These are phyloP conservation scores for Neodiprion pinetum DNA, from an alignment of 1,140 invertebrate species.

Conservation along the genomic window DNA sequence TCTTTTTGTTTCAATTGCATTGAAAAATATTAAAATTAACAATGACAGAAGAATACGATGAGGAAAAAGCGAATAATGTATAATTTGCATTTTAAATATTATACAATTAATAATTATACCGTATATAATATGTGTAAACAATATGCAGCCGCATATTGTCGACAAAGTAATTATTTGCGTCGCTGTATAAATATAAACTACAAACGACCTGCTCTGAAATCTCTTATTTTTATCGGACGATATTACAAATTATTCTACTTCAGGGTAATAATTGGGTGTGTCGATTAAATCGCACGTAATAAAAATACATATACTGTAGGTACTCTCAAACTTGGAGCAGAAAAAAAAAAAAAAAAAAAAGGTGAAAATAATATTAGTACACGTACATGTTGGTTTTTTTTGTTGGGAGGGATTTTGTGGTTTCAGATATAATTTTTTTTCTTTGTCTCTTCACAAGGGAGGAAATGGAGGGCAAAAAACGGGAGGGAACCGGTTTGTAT, in stretches of 20 bases:
- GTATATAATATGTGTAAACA: too few relatives aligned
- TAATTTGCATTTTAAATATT: not conserved
- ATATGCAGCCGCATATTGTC: slow-evolving; percentile 13
- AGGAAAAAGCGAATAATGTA: slow-evolving; percentile 38
- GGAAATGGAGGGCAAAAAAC: not conserved
- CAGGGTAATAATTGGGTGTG: too few relatives aligned
- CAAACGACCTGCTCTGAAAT: slow-evolving; percentile 8
- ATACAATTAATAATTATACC: too few relatives aligned
- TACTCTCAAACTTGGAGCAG: slow-evolving; percentile 7
- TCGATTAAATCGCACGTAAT: too few relatives aligned
- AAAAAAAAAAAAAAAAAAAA: not conserved
- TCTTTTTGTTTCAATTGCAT: slow-evolving; percentile 41
- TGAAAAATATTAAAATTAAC: slow-evolving; percentile 52
- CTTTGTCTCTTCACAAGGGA: slow-evolving; percentile 24
- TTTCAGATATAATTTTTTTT: slow-evolving; percentile 20
- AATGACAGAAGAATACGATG: slow-evolving; percentile 38
- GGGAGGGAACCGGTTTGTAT: not conserved
- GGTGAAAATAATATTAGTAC: slow-evolving; percentile 21
- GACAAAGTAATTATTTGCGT: too few relatives aligned
- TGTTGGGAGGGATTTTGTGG: not conserved
- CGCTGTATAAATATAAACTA: slow-evolving; percentile 10
- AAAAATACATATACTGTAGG: slow-evolving; percentile 3
- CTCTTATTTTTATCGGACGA: not conserved
- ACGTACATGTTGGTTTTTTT: not conserved
- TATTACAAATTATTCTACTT: not conserved